Evolutionary conservation across 2,797 vertebrate genomes (phyloP), one percentile per base, ranked within the genome.

Genomic region (Tragopan temminckii): DNA sequence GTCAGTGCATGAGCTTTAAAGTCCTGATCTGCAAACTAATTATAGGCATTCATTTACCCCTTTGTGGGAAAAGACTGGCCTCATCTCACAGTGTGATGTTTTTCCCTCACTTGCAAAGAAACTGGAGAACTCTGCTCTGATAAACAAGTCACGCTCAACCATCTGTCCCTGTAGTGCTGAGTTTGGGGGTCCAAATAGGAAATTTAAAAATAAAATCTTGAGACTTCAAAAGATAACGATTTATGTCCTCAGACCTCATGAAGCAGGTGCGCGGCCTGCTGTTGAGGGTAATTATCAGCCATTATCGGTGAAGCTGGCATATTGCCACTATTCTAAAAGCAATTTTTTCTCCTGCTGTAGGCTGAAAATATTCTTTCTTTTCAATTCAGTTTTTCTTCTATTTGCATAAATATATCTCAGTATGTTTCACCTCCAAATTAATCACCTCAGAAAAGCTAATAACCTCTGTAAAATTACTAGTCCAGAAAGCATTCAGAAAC

Each of bases 261-360:
- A 93, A 88, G 57, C 91, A 96, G 91, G 83, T 93, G 90, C 91
- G 78, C 45, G 80, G 55, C 85, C 82, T 89, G 80, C 88, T 94
- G 80, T 84, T 91, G 66, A 61, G 92, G 66, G 78, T 96, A 94
- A 96, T 94, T 95, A 78, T 40, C 27, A 91, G 75, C 63, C n/a
- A 85, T 76, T 83, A 94, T 24, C 71, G 61, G 29, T 70, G 53
- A 82, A 78, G 25, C 53, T 94, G 92, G 79, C 81, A 85, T 42
- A 77, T 38, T 92, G 87, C 84, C 87, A 80, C 15, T 85, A 87
- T 87, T 80, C 11, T 27, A 80, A 87, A 67, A 78, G 80, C 48
- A 85, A 4, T 66, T 93, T 93, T 95, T 92, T 78, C 38, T 91
- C 45, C n/a, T 59, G 35, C 1, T 53, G 11, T 66, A 72, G 45